These are phyloP conservation scores for Drosophila grimshawi DNA, from an alignment of 1,140 invertebrate species.

Conservation along the genomic window DNA sequence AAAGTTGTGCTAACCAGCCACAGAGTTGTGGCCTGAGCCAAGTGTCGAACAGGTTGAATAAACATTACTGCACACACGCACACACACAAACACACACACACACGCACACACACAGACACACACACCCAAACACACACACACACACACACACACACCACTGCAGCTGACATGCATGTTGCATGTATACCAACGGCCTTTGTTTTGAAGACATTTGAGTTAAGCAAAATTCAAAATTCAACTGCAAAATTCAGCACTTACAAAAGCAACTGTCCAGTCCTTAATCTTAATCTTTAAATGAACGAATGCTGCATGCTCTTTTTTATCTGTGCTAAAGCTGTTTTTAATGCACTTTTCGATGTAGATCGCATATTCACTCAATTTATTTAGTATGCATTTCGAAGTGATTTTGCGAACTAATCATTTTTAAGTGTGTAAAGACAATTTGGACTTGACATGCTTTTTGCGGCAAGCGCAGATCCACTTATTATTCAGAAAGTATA, in stretches of 20 bases:
- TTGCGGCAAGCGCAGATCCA: too few relatives aligned
- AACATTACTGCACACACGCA: conserved; percentile 41
- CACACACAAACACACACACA: conserved; percentile 4
- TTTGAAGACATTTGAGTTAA: conserved; percentile 75
- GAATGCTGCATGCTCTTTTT: background rate
- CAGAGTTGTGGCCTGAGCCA: conserved; percentile 6
- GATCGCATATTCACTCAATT: too few relatives aligned
- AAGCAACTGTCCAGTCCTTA: too few relatives aligned
- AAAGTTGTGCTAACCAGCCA: conserved; percentile 50
- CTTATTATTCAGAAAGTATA: too few relatives aligned
- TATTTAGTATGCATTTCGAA: too few relatives aligned
- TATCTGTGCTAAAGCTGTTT: too few relatives aligned
- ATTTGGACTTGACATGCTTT: too few relatives aligned
- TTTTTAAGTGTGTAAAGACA: too few relatives aligned
- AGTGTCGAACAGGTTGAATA: conserved; percentile 17
- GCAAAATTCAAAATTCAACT: conserved; percentile 28
- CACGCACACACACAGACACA: conserved; percentile 5
- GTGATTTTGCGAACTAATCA: too few relatives aligned
- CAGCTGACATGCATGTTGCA: conserved; percentile 51
- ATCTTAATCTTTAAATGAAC: too few relatives aligned
- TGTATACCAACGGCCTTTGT: conserved; percentile 50
- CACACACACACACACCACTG: conserved; percentile 3
- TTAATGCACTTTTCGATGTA: too few relatives aligned
- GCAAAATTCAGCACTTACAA: background rate
- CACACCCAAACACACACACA: background rate